These are phyloP conservation scores for Philereme vetulata DNA, from an alignment of 2,888 invertebrate species.

Conservation along the genomic window DNA sequence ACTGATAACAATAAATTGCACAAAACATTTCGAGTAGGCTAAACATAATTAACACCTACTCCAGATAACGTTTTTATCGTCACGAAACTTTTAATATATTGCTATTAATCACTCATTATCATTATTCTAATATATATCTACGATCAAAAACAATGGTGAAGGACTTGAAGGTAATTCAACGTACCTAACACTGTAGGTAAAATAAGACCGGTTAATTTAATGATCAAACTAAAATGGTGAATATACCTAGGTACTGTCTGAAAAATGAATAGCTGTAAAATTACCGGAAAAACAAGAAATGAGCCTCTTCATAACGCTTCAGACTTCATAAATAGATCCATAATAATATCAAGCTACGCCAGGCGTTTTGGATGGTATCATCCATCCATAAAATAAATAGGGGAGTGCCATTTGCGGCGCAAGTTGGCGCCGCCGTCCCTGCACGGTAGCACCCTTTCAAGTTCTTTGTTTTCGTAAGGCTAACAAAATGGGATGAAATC, in stretches of 20 bases:
- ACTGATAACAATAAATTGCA: conserved; percentile 61
- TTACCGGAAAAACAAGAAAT: background rate
- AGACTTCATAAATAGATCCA: conserved; percentile 14
- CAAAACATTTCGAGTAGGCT: conserved; percentile 51
- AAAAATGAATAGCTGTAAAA: background rate
- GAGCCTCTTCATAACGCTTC: background rate
- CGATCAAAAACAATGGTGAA: conserved; percentile 26
- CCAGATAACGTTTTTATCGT: conserved; percentile 59
- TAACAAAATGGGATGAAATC: conserved; percentile 35
- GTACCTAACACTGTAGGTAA: conserved; percentile 18
- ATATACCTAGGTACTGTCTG: background rate
- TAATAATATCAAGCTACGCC: conserved; percentile 11
- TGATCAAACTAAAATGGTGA: conserved; percentile 14
- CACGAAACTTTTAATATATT: conserved; percentile 47
- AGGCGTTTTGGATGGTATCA: conserved; percentile 26
- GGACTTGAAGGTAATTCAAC: conserved; percentile 2
- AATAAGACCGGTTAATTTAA: conserved; percentile 6
- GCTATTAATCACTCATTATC: conserved; percentile 37
- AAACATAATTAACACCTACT: conserved; percentile 36
- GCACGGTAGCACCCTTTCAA: conserved; percentile 39
- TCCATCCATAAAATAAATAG: conserved; percentile 36
- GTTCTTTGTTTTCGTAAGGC: conserved; percentile 48
- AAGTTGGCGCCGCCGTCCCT: conserved; percentile 26
- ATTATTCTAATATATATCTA: conserved; percentile 41
- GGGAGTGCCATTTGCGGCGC: conserved; percentile 41